A percentile compares a stretch with the other conserved stretches of the same genome.
phyloP scores from a whole-genome alignment of 2,888 invertebrate species.

The Brenthis hecate region DNA sequence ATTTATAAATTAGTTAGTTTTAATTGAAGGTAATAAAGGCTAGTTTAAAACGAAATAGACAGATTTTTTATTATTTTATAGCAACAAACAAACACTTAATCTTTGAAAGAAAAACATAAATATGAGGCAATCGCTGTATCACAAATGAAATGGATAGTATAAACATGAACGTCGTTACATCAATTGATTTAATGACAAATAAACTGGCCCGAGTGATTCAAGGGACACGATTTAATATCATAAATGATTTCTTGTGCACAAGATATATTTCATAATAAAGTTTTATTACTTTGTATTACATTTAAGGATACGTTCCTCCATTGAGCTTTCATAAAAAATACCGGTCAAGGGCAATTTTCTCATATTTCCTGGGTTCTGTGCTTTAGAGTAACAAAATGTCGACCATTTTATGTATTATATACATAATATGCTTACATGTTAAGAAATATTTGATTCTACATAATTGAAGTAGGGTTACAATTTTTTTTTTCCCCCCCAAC shows the following conservation, averaged over 20 bases:
- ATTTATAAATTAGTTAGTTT: too few relatives aligned
- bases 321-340: constrained; percentile 37
- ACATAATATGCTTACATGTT: too few relatives aligned
- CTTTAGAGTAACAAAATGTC: not conserved
- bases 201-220: constrained; percentile 44
- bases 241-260: constrained; percentile 40
- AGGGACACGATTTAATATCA: constrained; percentile 42
- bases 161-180: constrained; percentile 37
- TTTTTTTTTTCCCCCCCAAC: too few relatives aligned
- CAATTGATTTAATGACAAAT: constrained; percentile 47
- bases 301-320: constrained; percentile 37
- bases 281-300: constrained; percentile 39
- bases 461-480: too few relatives aligned
- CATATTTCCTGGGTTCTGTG: constrained; percentile 31
- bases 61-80: too few relatives aligned
- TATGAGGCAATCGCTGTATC: constrained; percentile 13
- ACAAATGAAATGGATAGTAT: constrained; percentile 33
- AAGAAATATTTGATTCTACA: not conserved
- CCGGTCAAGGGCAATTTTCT: constrained; percentile 39
- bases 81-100: not conserved
- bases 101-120: constrained; percentile 8
- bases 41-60: too few relatives aligned
- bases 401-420: not conserved
- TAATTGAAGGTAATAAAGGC: too few relatives aligned
- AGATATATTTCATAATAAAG: constrained; percentile 42